These are phyloP conservation scores for Numenius phaeopus DNA, from an alignment of 2,797 vertebrate species.

Conservation along the genomic window DNA sequence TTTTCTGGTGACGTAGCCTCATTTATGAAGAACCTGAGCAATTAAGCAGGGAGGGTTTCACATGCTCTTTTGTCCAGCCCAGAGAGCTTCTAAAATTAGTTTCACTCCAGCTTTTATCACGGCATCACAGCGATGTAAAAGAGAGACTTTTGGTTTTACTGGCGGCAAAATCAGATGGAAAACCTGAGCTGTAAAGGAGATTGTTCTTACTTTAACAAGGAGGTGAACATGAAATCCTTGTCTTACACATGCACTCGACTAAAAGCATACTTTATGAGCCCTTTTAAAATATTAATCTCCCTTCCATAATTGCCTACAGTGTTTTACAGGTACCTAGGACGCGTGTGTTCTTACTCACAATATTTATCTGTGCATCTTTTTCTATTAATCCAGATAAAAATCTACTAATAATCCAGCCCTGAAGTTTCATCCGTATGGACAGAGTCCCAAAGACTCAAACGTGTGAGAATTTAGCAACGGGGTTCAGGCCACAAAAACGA, in stretches of 20 bases:
- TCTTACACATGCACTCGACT: neutral
- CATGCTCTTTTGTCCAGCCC: neutral
- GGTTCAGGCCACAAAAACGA: neutral
- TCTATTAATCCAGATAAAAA: neutral
- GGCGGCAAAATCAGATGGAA: neutral
- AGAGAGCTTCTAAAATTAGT: neutral
- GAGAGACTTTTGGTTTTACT: neutral
- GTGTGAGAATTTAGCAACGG: accelerated
- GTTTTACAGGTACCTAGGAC: neutral
- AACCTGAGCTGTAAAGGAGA: neutral
- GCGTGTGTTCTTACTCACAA: neutral
- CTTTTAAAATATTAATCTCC: neutral
- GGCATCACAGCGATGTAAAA: accelerated
- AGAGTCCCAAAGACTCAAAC: neutral
- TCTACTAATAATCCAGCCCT: neutral
- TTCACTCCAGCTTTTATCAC: neutral
- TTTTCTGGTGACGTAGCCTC: accelerated
- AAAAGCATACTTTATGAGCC: neutral
- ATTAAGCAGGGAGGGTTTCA: neutral
- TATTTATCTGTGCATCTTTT: neutral
- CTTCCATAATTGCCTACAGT: neutral
- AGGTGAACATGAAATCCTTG: neutral
- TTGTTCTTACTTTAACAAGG: neutral
- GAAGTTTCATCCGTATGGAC: neutral
- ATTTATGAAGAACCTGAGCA: accelerated